Percentiles rank a stretch among this genome's conserved stretches.
Conservation (phyloP, 2,888 invertebrate genomes). For the Cephus pygmeus region DNA sequence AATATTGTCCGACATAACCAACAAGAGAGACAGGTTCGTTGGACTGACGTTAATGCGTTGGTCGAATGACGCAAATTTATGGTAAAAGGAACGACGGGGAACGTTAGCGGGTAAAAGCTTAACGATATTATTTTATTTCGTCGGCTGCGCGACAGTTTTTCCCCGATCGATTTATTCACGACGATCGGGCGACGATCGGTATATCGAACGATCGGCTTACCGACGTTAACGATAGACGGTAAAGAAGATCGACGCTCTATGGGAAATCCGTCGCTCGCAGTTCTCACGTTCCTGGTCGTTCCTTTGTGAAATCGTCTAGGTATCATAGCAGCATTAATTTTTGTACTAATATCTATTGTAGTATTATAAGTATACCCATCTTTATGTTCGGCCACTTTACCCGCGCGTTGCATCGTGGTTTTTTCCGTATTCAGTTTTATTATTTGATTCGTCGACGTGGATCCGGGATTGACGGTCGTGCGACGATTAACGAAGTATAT, state of each 20-base stretch:
- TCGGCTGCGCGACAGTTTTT: conserved; percentile 32
- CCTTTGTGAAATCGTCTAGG: conserved; percentile 54
- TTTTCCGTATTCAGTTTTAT: neutral
- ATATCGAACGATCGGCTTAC: neutral
- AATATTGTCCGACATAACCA: conserved; percentile 47
- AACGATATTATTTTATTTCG: conserved; percentile 10
- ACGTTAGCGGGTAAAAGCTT: conserved; percentile 11
- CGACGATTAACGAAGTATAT: neutral
- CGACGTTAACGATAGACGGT: neutral
- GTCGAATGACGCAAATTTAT: conserved; percentile 61
- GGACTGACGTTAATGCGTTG: conserved; percentile 60
- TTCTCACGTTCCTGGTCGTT: conserved; percentile 45
- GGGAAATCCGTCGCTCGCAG: conserved; percentile 13
- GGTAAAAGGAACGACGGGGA: conserved; percentile 59
- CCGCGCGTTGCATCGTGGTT: conserved; percentile 1
- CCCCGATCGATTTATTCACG: neutral
- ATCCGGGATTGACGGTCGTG: neutral
- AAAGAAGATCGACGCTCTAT: neutral
- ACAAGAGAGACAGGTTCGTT: conserved; percentile 50
- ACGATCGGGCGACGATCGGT: neutral
- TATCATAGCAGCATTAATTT: conserved; percentile 61
- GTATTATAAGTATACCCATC: conserved; percentile 51
- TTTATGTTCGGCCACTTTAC: conserved; percentile 29
- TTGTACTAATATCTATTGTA: conserved; percentile 65
- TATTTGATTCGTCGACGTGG: neutral